Evolutionary conservation across 2,888 invertebrate species (phyloP), one percentile per base, ranked within the genome.

Genomic region (Dicyrtoma fusca): DNA sequence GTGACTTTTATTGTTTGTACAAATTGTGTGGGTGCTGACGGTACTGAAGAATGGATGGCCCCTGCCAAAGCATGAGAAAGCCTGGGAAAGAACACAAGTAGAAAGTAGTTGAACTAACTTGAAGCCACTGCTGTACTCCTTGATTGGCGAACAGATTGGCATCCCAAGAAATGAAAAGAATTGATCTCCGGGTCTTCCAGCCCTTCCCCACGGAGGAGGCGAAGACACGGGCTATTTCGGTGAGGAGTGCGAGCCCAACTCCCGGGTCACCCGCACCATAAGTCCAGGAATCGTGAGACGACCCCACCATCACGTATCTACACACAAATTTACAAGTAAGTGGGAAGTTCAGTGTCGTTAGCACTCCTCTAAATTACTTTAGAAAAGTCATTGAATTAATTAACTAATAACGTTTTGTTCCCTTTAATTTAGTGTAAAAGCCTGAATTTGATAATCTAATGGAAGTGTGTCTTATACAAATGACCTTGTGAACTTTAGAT

Each of bases 251-350:
- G 17, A 80, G 68, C 8, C 80, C 80, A 55, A 78, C 53, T 25
- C 80, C 80, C 1, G 80, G 80, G 62, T 78, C 79, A 13, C 79
- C 78, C 8, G 80, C 80, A n/a, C 80, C 80, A 25, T 76, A 74
- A 23, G 77, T 74, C 79, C 77, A 78, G 11, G 79, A 77, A 59
- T 80, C 80, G 72, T 79, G 80, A 47, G 78, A 77, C 57, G 78
- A 77, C 51, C 79, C 80, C 55, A 79, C 74, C 69, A 80, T 74
- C 44, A 80, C 75, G 72, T 80, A 80, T 75, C 80, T 80, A 45
- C 34, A 21, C 45, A 62, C 34, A 34, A 34, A 34, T 34, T 5
- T 34, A 34, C 3, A 8, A 5, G 34, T 34, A 34, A 5, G 8
- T 34, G 8, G 34, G 8, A 34, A 3, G 8, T 34, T 5, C 34